These are phyloP conservation scores for Myotis daubentonii DNA, from an alignment of 2,797 vertebrate genomes.

Conservation along the genomic window DNA sequence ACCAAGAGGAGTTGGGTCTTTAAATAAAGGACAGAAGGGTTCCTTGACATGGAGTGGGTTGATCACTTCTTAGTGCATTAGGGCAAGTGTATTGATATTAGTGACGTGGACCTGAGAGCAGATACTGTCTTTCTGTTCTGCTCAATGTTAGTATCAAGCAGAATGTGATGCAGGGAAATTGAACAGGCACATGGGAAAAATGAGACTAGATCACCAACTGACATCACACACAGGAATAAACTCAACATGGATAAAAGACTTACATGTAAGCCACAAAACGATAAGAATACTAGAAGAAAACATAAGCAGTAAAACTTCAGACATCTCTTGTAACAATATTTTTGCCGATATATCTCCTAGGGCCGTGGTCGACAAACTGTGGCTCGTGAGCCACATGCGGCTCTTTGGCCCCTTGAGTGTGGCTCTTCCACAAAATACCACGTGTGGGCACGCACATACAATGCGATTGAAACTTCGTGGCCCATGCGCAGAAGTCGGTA, in stretches of 20 bases:
- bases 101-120: neutral
- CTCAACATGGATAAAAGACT: neutral
- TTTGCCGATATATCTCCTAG: neutral
- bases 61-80: neutral
- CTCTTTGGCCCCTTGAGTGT: too few relatives aligned
- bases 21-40: neutral
- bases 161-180: neutral
- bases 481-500: too few relatives aligned
- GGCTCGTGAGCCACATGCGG: too few relatives aligned
- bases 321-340: neutral
- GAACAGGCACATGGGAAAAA: neutral
- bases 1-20: neutral
- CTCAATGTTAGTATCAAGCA: fast-evolving
- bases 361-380: too few relatives aligned
- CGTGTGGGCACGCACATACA: too few relatives aligned
- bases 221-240: neutral
- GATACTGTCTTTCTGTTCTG: neutral
- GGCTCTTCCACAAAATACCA: too few relatives aligned
- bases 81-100: neutral
- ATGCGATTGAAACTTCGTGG: too few relatives aligned
- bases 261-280: neutral
- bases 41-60: neutral
- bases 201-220: neutral
- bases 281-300: neutral
- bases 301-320: neutral